Base-by-base conservation (phyloP, 2,113 vertebrate genomes). In the Pseudois nayaur region DNA sequence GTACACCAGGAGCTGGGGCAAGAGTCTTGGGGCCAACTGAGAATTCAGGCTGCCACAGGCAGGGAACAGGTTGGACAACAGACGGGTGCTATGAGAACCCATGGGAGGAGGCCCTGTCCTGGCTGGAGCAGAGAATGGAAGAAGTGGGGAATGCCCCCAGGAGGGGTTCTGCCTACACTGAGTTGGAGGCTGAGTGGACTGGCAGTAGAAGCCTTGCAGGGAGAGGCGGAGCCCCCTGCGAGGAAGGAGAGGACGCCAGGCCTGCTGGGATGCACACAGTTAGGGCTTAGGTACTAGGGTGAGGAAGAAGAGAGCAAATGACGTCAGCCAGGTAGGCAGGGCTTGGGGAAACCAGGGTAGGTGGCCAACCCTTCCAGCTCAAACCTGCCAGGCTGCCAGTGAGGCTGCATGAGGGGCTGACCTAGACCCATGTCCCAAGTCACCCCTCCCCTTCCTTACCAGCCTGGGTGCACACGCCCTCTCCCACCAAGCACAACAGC, bases 401-500 rank as follows among this genome's bases (percentile, higher is more conserved):
- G 23, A 62, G n/a, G 23, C 43, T 45, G 17, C 33, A 7, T 2
- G 29, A 48, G 45, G 36, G 40, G 10, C 52, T 81, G 50, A 71
- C 79, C 11, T 45, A 57, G 11, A 40, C 57, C 50, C 4, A 79
- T n/a, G 12, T 50, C 45, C 85, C 59, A n/a, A 54, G n/a, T 86
- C 85, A 86, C 54, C 27, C 31, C 55, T 48, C 1, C 27, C 29
- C 45, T 29, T 81, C 31, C 33, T 50, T 55, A 8, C 17, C 2
- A 5, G 27, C 57, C 29, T 16, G 13, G 50, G 8, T 1, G 2
- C 25, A 5, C 6, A 21, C 0, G 0, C 43, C 40, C 67, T n/a
- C 11, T 27, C 6, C 33, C 13, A 15, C 25, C 23, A 48, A 11
- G 33, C 79, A 25, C 36, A 52, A 8, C 36, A 52, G 9, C 33